Evolutionary conservation across 2,888 invertebrate species (phyloP).

Genomic region (Saturnia pavonia): DNA sequence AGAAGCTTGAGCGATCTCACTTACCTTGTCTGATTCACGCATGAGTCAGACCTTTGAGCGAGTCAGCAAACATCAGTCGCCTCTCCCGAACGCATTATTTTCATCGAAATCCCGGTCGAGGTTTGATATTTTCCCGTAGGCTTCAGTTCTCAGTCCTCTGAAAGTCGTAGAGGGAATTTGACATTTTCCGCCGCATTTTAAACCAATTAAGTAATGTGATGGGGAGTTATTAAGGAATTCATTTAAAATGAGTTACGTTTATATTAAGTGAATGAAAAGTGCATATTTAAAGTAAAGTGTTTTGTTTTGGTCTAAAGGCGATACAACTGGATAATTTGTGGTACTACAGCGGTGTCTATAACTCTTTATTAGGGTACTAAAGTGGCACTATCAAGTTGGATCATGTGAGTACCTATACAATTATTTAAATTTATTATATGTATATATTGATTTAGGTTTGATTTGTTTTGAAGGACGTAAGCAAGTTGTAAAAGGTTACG

Average conservation of each 20-base stretch:
- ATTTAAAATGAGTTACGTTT: slow-evolving; percentile 32
- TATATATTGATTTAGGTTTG: slow-evolving; percentile 55
- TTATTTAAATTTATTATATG: slow-evolving; percentile 27
- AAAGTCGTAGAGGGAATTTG: slow-evolving; percentile 47
- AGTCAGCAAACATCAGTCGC: slow-evolving; percentile 42
- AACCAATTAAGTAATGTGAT: slow-evolving; percentile 50
- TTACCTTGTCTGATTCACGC: slow-evolving; percentile 60
- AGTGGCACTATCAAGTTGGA: slow-evolving; percentile 30
- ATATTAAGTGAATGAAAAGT: slow-evolving; percentile 11
- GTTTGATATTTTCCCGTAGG: slow-evolving; percentile 77
- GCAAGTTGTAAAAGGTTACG: slow-evolving; percentile 63
- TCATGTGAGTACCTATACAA: slow-evolving; percentile 54
- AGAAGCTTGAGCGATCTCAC: slow-evolving; percentile 32
- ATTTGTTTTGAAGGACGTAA: slow-evolving; percentile 57
- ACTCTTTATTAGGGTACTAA: slow-evolving; percentile 24
- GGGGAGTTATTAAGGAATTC: slow-evolving; percentile 73
- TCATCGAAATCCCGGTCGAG: slow-evolving; percentile 69
- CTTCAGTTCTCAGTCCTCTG: slow-evolving; percentile 70
- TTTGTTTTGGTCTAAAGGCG: slow-evolving; percentile 3
- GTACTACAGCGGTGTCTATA: slow-evolving; percentile 22
- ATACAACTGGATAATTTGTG: slow-evolving; percentile 27
- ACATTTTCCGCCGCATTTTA: slow-evolving; percentile 34
- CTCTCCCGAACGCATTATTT: slow-evolving; percentile 48
- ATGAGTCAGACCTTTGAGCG: slow-evolving; percentile 52
- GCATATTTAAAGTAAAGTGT: not conserved